Conservation (phyloP, 2,888 invertebrate species). For the Agapetus fuscipes region DNA sequence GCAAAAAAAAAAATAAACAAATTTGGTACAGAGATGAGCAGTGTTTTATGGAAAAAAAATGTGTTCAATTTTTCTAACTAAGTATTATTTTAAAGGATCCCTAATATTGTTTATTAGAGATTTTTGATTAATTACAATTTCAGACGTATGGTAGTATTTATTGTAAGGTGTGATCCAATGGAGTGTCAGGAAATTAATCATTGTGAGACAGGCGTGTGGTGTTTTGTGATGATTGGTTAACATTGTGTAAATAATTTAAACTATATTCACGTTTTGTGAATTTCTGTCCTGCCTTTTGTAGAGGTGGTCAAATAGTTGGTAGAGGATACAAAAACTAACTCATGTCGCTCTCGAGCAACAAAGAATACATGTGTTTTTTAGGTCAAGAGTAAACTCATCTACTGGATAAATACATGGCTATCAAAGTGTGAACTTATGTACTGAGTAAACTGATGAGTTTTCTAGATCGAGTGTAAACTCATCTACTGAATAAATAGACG, state of each 20-base stretch:
- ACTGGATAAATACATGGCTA: too few relatives aligned
- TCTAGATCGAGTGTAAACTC: too few relatives aligned
- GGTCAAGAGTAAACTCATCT: neutral
- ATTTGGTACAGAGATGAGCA: too few relatives aligned
- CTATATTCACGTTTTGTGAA: constrained; percentile 8
- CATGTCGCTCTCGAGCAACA: too few relatives aligned
- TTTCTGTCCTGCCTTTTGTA: constrained; percentile 11
- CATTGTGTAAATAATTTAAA: constrained; percentile 3
- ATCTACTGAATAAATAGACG: too few relatives aligned
- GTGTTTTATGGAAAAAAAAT: constrained; percentile 8
- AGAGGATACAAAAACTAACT: constrained; percentile 4
- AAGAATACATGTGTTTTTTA: neutral
- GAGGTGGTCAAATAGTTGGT: constrained; percentile 11
- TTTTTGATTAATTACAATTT: constrained; percentile 3
- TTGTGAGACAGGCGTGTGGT: neutral
- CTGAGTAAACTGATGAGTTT: too few relatives aligned
- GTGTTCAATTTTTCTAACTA: constrained; percentile 17
- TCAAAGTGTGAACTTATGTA: too few relatives aligned
- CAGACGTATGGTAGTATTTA: constrained; percentile 5
- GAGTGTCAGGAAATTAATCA: neutral
- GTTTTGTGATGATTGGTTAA: neutral
- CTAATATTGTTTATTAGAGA: too few relatives aligned
- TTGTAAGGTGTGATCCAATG: constrained; percentile 7
- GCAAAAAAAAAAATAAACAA: too few relatives aligned
- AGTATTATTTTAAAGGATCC: constrained; percentile 17